Evolutionary conservation across 2,888 invertebrate genomes (phyloP), one percentile per base, ranked within the genome.

Genomic region (Abrostola triplasia): DNA sequence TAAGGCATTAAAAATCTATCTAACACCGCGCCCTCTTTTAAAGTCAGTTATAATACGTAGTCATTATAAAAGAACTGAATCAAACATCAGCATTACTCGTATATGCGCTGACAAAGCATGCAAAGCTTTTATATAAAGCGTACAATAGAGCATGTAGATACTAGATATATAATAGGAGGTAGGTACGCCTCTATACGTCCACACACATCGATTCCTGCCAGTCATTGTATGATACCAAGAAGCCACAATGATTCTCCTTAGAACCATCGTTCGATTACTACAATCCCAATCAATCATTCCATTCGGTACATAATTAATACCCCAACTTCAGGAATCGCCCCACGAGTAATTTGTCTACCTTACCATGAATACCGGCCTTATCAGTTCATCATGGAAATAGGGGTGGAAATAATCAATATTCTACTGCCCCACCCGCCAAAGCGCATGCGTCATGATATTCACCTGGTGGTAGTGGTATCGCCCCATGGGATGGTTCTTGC

Each of bases 371-470:
- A 88, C 84, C 69, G 84, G 76, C 84, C 91, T 93, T 94, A 94
- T 94, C 93, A 85, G 81, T 66, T 85, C 87, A 92, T 93, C 93
- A 85, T 88, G 87, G 84, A 86, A 88, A 88, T 88, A 88, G 87
- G 90, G 91, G 89, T 83, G 66, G 85, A 83, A 88, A 91, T 88
- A 91, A 94, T 94, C 94, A 92, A 94, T 94, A 94, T 85, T 85
- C 80, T 82, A 81, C 84, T 83, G 89, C 91, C 92, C 92, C 92
- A 89, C 91, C 90, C 87, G 75, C 67, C 48, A 77, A 72, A 67
- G 87, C 94, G 94, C 94, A 93, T 93, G 94, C 93, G 93, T 91
- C 85, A 80, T 89, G 85, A 71, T 85, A 78, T 69, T 80, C 76
- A 85, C 86, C 87, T 87, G 87, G 88, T 93, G 92, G 93, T 93